Evolutionary conservation across 2,113 vertebrate genomes (phyloP).

Genomic region (Aegotheles bennettii): DNA sequence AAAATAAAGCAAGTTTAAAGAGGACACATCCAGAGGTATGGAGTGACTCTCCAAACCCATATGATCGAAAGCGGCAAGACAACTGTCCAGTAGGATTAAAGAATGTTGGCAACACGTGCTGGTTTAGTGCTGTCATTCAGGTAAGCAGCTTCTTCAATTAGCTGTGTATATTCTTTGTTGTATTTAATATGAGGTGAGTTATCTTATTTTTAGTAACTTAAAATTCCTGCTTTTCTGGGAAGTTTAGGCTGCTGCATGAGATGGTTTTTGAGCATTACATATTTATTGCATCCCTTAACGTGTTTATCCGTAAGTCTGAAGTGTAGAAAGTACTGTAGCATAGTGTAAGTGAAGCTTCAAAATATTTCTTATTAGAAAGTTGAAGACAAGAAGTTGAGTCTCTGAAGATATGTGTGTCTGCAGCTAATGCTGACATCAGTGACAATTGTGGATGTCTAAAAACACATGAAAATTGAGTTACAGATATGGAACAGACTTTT

Average conservation of each 20-base stretch:
- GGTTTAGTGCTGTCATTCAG: conserved; percentile 99
- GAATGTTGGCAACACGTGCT: conserved; percentile 98
- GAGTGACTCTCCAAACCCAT: conserved; percentile 95
- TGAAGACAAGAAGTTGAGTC: neutral
- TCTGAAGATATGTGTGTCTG: neutral
- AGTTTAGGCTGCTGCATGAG: neutral
- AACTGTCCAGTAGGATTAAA: conserved; percentile 93
- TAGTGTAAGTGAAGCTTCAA: neutral
- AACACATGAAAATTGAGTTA: neutral
- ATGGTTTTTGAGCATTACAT: neutral
- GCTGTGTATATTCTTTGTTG: neutral
- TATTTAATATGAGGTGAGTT: neutral
- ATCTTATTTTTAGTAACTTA: neutral
- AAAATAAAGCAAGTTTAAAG: conserved; percentile 97
- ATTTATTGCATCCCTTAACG: neutral
- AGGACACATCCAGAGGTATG: conserved; percentile 92
- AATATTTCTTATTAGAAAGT: neutral
- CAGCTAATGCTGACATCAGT: neutral
- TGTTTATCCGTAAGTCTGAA: neutral
- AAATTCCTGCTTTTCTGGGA: neutral
- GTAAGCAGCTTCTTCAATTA: conserved; percentile 58
- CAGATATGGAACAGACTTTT: neutral
- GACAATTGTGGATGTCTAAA: neutral
- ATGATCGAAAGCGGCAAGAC: conserved; percentile 92
- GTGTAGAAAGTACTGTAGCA: neutral